Evolutionary conservation across 2,888 invertebrate species (phyloP).

Genomic region (Gandaritis pyraliata): DNA sequence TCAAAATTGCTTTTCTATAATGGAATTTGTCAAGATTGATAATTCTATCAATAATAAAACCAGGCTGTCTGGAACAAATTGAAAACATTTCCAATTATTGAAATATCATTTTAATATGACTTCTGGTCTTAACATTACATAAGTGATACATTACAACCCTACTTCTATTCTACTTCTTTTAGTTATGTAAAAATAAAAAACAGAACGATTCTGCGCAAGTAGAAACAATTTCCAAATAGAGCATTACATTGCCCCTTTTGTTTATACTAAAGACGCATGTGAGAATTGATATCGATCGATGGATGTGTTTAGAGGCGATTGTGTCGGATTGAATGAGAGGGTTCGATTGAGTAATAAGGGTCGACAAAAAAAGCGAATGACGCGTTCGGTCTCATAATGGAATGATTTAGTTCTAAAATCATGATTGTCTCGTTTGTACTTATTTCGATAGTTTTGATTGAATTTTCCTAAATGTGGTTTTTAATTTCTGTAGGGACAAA

Average conservation of each 20-base stretch:
- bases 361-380: conserved; percentile 26
- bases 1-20: conserved; percentile 3
- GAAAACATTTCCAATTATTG: conserved; percentile 20
- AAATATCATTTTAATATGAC: neutral
- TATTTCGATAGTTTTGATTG: neutral
- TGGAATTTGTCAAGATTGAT: conserved; percentile 2
- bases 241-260: conserved; percentile 57
- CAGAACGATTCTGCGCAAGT: conserved; percentile 31
- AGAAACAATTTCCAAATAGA: conserved; percentile 49
- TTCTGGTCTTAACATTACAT: too few relatives aligned
- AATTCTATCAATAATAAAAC: conserved; percentile 5
- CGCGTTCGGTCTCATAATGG: conserved; percentile 22
- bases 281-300: conserved; percentile 57
- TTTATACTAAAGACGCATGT: conserved; percentile 51
- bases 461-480: too few relatives aligned
- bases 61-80: conserved; percentile 11
- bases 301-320: conserved; percentile 53
- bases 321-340: conserved; percentile 48
- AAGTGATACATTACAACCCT: neutral
- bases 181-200: conserved; percentile 21
- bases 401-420: conserved; percentile 25
- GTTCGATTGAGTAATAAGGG: conserved; percentile 36
- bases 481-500: too few relatives aligned
- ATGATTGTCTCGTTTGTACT: conserved; percentile 2
- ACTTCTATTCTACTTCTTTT: too few relatives aligned